Conservation (phyloP, 2,113 vertebrate genomes). For the Megaceryle torquata region DNA sequence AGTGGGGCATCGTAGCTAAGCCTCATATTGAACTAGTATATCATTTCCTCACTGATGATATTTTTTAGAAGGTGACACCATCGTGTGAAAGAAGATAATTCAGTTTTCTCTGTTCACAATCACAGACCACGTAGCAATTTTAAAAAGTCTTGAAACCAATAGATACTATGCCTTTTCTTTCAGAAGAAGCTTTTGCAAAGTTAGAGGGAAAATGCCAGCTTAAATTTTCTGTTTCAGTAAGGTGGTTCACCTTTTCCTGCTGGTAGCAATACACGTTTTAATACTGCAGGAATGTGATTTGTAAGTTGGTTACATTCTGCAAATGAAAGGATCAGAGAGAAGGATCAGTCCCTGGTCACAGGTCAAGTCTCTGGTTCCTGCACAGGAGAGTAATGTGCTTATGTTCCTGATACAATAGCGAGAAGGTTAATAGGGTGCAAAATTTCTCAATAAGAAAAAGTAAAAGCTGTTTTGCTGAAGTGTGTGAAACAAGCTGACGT, state of each 20-base stretch:
- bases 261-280: background rate
- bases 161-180: background rate
- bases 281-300: background rate
- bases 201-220: background rate
- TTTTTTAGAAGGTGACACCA: slow-evolving; percentile 2
- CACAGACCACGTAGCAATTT: background rate
- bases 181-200: background rate
- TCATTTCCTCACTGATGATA: background rate
- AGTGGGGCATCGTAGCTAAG: background rate
- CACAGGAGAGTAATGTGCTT: background rate
- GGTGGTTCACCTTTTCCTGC: background rate
- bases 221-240: background rate
- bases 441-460: slow-evolving; percentile 23
- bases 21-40: slow-evolving; percentile 10
- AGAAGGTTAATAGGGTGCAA: slow-evolving; percentile 53
- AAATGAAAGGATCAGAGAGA: background rate
- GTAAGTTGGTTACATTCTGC: background rate
- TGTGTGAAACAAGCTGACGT: slow-evolving; percentile 10
- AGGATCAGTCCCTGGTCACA: background rate
- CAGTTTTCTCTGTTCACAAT: background rate
- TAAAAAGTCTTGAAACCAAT: background rate
- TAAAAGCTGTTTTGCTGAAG: slow-evolving; percentile 29
- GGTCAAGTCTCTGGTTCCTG: background rate
- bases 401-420: background rate
- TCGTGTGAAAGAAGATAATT: background rate